Evolutionary conservation across 2,888 invertebrate species (phyloP).

Genomic region (Aproaerema taeniolella): DNA sequence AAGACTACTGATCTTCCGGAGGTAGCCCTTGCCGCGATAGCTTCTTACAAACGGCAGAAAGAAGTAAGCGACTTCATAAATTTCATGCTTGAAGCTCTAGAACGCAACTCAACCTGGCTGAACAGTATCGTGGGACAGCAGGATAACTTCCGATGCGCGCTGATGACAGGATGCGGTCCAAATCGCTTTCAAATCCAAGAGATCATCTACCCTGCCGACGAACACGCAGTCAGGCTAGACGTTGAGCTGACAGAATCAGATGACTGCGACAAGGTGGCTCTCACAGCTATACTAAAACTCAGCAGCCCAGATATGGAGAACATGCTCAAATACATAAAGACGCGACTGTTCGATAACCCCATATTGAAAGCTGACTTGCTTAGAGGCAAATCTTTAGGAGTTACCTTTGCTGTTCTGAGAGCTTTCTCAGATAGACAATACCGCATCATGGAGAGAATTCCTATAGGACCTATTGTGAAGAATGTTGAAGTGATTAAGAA

Average conservation of each 20-base stretch:
- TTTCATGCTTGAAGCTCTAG: slow-evolving; percentile 51
- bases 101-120: slow-evolving; percentile 56
- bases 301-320: slow-evolving; percentile 44
- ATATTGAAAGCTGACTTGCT: slow-evolving; percentile 49
- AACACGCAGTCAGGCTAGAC: slow-evolving; percentile 46
- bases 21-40: slow-evolving; percentile 57
- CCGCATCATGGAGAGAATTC: slow-evolving; percentile 54
- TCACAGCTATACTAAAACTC: slow-evolving; percentile 53
- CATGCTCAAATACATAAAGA: slow-evolving; percentile 51
- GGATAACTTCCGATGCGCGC: slow-evolving; percentile 51
- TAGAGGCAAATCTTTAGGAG: slow-evolving; percentile 54
- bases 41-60: slow-evolving; percentile 55
- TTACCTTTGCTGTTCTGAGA: slow-evolving; percentile 52
- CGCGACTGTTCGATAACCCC: slow-evolving; percentile 43
- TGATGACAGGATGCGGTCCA: slow-evolving; percentile 60
- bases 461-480: slow-evolving; percentile 42
- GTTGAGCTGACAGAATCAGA: slow-evolving; percentile 59
- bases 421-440: slow-evolving; percentile 56
- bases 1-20: slow-evolving; percentile 49
- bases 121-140: slow-evolving; percentile 51
- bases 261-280: slow-evolving; percentile 60
- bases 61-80: slow-evolving; percentile 57
- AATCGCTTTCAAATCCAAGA: slow-evolving; percentile 62
- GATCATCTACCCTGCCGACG: slow-evolving; percentile 54
- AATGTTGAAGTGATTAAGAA: slow-evolving; percentile 38